A percentile compares a stretch with the other conserved stretches of the same genome.
Conservation (phyloP, 2,888 invertebrate species). For the Rotaria macrura region DNA sequence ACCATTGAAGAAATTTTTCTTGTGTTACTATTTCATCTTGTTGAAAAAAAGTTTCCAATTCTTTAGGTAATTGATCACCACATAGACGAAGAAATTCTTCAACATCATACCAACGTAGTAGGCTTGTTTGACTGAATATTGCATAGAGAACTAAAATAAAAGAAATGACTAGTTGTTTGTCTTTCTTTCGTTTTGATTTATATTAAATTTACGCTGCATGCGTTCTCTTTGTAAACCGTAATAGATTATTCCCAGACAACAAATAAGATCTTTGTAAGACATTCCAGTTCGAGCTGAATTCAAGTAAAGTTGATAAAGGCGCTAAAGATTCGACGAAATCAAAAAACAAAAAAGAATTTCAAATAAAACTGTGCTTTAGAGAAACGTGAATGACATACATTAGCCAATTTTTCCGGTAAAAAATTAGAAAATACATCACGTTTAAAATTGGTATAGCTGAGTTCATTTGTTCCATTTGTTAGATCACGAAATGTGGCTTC, state of each 20-base stretch:
- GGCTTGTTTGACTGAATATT: background rate
- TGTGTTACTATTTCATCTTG: background rate
- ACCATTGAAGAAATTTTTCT: constrained; percentile 3
- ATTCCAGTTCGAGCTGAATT: background rate
- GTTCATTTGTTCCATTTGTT: background rate
- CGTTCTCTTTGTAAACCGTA: background rate
- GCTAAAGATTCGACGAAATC: background rate
- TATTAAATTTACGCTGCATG: background rate
- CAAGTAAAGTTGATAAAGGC: background rate
- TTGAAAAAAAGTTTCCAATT: background rate
- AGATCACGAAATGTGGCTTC: background rate
- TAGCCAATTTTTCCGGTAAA: background rate
- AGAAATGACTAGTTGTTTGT: background rate
- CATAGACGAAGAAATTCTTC: background rate
- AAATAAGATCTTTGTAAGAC: background rate
- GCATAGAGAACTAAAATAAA: background rate
- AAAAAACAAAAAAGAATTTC: too few relatives aligned
- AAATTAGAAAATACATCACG: background rate
- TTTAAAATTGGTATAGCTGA: background rate
- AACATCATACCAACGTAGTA: background rate
- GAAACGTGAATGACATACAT: background rate
- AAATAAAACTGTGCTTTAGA: background rate
- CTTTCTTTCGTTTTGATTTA: background rate
- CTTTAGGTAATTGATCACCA: background rate
- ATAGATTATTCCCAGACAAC: background rate